phyloP scores from a whole-genome alignment of 2,113 vertebrate genomes.

The Istiophorus platypterus region DNA sequence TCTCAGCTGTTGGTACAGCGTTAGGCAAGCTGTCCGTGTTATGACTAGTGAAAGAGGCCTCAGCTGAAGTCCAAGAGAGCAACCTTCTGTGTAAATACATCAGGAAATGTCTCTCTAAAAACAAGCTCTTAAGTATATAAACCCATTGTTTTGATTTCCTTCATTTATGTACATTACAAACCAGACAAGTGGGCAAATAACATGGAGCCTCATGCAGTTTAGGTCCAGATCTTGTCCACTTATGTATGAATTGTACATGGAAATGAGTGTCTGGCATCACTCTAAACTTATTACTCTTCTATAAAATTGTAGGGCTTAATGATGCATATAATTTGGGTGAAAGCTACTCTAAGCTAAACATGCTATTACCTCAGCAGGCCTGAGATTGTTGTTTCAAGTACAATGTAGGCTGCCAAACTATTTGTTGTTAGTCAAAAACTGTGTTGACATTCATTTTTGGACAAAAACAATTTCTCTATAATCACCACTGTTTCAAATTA shows the following conservation, averaged over 20 bases:
- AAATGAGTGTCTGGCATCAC: conserved; percentile 25
- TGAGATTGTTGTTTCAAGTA: conserved; percentile 43
- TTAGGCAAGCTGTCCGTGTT: conserved; percentile 18
- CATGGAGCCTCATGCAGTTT: neutral
- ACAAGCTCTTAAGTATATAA: conserved; percentile 20
- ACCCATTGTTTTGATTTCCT: conserved; percentile 12
- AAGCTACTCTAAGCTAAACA: conserved; percentile 54
- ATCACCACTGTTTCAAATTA: neutral
- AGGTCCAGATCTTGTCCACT: conserved; percentile 1
- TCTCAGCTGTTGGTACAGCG: neutral
- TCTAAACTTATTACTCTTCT: conserved; percentile 32
- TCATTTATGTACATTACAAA: conserved; percentile 20
- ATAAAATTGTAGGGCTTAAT: neutral
- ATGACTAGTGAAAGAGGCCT: conserved; percentile 15
- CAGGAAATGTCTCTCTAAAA: conserved; percentile 29
- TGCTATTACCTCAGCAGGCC: conserved; percentile 10
- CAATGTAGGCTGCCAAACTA: conserved; percentile 2
- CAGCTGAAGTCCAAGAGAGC: neutral
- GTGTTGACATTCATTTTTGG: neutral
- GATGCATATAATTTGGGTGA: conserved; percentile 12
- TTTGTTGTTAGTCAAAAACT: neutral
- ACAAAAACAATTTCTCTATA: neutral
- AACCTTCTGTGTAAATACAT: neutral
- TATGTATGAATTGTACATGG: conserved; percentile 16
- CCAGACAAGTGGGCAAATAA: conserved; percentile 29